phyloP scores from a whole-genome alignment of 2,888 invertebrate species.

The Heteromyza rotundicornis region DNA sequence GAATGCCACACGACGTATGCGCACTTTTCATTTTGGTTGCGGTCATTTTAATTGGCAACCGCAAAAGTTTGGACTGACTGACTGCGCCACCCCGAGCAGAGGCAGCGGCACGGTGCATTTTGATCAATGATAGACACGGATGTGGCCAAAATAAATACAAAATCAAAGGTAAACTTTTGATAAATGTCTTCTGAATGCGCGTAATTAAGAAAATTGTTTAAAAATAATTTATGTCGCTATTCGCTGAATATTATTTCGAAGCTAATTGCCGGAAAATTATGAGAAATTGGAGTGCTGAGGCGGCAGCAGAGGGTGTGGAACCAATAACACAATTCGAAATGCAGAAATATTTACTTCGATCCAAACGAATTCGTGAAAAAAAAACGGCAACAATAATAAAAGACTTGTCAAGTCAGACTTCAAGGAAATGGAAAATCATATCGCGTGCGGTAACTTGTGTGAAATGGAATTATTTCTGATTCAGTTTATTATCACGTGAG shows the following conservation, averaged over 20 bases:
- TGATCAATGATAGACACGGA: constrained; percentile 4
- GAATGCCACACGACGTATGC: constrained; percentile 23
- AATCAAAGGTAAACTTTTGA: constrained; percentile 4
- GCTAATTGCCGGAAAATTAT: constrained; percentile 44
- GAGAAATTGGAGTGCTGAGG: constrained; percentile 9
- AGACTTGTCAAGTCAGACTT: no score
- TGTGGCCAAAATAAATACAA: constrained; percentile 5
- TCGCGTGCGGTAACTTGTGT: no score
- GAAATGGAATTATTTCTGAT: no score
- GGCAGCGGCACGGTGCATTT: neutral
- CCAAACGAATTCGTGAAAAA: no score
- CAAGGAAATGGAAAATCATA: no score
- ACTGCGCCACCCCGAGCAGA: neutral
- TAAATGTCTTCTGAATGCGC: constrained; percentile 17
- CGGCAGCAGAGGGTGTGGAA: no score
- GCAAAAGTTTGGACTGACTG: no score
- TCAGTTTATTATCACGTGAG: no score
- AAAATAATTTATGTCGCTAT: constrained; percentile 8
- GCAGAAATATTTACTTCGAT: no score
- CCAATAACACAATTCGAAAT: no score
- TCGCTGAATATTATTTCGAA: constrained; percentile 24
- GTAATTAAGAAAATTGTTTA: constrained; percentile 9
- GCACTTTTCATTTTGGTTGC: constrained; percentile 4
- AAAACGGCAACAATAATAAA: no score
- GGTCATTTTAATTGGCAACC: constrained; percentile 16